Base-by-base conservation (phyloP, 2,888 invertebrate species). In the Ochropleura leucogaster region DNA sequence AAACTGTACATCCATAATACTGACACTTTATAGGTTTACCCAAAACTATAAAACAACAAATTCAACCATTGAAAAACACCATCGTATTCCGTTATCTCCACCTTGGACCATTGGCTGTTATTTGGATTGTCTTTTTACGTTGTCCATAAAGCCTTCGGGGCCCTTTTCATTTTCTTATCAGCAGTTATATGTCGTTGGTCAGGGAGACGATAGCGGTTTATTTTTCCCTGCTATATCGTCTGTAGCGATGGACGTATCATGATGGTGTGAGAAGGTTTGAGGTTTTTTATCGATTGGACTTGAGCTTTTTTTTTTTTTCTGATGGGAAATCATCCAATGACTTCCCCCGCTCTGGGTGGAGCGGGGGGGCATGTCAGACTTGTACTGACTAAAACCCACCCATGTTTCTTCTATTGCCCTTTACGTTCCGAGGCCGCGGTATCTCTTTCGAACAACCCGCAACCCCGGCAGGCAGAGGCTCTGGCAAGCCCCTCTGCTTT, bases 41-140 rank as follows among this genome's bases (percentile, higher is more conserved):
- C 65, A 40, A 84, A 80, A 63, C 80, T 80, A 83, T 83, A 75
- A 81, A 85, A 85, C 74, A 80, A 80, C 74, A 84, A 80, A 75
- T 79, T 70, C 66, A 10, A 55, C 65, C 72, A 84, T 86, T 87
- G 75, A 76, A 82, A 87, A 87, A 77, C 78, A 76, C 68, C 76
- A 75, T 77, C 68, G 53, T 65, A 62, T 74, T 68, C 60, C 59
- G 70, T 74, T 86, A 88, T 86, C 84, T 47, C 49, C 30, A 9
- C 53, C 72, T 72, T 83, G 74, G 53, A 47, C 65, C 72, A 79
- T 83, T 80, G 79, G 53, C 55, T 82, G 82, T 77, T 81, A 77
- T 82, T 88, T 79, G 80, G 74, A 82, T 79, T 87, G 84, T 88
- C 87, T 89, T 90, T 88, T 88, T 86, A 82, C 77, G 83, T 74